Base-by-base conservation (phyloP, 2,888 invertebrate genomes). In the Kryphioiulus occultus region DNA sequence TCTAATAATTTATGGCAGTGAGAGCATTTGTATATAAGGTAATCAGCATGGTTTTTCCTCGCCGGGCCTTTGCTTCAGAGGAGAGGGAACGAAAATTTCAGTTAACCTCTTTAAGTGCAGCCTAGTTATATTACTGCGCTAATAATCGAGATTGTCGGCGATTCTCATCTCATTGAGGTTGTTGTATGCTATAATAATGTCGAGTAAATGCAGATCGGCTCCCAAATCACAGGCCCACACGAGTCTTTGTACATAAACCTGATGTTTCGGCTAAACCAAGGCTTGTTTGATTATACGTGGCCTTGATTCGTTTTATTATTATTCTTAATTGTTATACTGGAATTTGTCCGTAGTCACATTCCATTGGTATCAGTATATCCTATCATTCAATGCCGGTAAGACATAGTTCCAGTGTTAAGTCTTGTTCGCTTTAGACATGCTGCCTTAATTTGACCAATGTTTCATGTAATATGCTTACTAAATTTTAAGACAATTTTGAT, bases 1-100 rank as follows among this genome's bases (percentile, higher is more conserved):
- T 90, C 90, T 30, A 90, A 89, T 59, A 90, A 90, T 89, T 88
- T 90, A 88, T 90, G 90, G 90, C 90, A 90, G 89, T 90, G 88
- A 88, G 53, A 44, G 22, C 15, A 15, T 42, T 42, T 42, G 42
- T 42, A 42, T 15, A 15, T 42, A 42, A 42, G 42, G 42, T 42
- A 42, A 47, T 47, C 19, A 19, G 47, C 15, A 12, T 9, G 12
- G 47, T 47, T 47, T 42, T 15, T 47, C 35, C 47, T 47, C 47
- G 12, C 12, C 3, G 19, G 12, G 47, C 47, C 10, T 15, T 47
- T 47, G 12, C 47, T 47, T 19, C 3, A 47, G 19, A 47, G 10
- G 47, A 47, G 47, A 47, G 47, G 47, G 10, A 47, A 47, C 15
- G 19, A 9, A 47, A 47, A 15, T 47, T 15, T 12, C 9, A 47